A percentile compares a stretch with the other conserved stretches of the same genome.
Conservation (phyloP, 2,888 invertebrate genomes). For the Drosophila neutralis region DNA sequence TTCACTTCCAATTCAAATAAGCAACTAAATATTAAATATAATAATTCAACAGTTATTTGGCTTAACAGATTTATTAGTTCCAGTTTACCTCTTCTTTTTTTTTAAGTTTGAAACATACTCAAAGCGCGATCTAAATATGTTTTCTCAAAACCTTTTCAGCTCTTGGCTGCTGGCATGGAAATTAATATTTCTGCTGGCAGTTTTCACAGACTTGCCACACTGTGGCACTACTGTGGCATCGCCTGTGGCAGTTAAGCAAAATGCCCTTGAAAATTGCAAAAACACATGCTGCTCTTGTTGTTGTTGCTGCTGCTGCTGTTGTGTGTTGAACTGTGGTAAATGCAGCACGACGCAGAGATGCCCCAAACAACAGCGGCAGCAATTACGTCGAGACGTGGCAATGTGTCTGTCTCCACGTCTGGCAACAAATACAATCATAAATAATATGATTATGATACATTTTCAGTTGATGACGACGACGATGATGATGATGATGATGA, state of each 20-base stretch:
- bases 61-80: not conserved
- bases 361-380: constrained; percentile 50
- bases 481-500: constrained; percentile 6
- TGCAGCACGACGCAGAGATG: constrained; percentile 25
- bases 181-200: no score
- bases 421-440: constrained; percentile 77
- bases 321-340: constrained; percentile 15
- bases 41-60: not conserved
- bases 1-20: not conserved
- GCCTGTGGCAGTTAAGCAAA: constrained; percentile 34
- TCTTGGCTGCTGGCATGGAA: no score
- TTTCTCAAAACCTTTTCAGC: no score
- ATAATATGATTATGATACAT: constrained; percentile 79
- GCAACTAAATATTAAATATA: not conserved
- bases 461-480: constrained; percentile 29
- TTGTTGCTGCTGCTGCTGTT: constrained; percentile 27
- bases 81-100: not conserved
- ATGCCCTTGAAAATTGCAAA: constrained; percentile 73
- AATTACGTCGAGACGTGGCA: constrained; percentile 68
- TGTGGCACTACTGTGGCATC: constrained; percentile 18
- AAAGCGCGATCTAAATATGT: no score
- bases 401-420: constrained; percentile 59
- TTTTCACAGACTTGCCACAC: constrained; percentile 20
- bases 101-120: no score
- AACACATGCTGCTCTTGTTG: constrained; percentile 63